phyloP scores from a whole-genome alignment of 1,140 invertebrate genomes.

The Belonocnema kinseyi region DNA sequence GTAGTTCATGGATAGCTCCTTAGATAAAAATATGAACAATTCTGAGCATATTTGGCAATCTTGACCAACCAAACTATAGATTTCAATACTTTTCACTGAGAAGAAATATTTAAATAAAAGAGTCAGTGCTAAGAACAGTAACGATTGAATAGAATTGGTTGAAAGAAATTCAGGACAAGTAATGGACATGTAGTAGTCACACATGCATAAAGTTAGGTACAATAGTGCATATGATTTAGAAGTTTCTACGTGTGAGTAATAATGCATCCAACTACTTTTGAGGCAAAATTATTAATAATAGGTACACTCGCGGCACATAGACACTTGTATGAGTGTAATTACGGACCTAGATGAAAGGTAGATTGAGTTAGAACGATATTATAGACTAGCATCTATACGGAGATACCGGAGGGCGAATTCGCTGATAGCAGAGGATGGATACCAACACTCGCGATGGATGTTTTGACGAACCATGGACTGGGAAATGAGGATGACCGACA shows the following conservation, averaged over 20 bases:
- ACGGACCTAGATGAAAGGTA: conserved; percentile 43
- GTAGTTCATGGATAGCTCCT: no score
- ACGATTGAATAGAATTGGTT: no score
- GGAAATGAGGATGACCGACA: conserved; percentile 18
- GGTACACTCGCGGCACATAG: conserved; percentile 16
- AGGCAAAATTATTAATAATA: not conserved
- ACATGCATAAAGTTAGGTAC: no score
- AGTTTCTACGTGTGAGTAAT: not conserved
- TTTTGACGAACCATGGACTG: conserved; percentile 16
- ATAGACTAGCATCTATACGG: not conserved
- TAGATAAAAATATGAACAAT: no score
- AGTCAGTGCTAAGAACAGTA: no score
- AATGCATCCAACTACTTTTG: not conserved
- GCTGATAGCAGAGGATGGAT: conserved; percentile 1
- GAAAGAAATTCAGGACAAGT: no score
- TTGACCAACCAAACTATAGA: no score
- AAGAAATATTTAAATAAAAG: no score
- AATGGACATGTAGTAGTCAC: no score
- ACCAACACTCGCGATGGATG: conserved; percentile 18
- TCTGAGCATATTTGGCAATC: no score
- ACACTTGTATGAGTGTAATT: conserved; percentile 39
- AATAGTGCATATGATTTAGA: no score
- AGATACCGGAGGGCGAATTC: not conserved
- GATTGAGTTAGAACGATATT: conserved; percentile 42
- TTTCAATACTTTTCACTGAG: no score